Percentiles rank a stretch among this genome's conserved stretches.
phyloP scores from a whole-genome alignment of 2,113 vertebrate species.

The Chamaea fasciata region DNA sequence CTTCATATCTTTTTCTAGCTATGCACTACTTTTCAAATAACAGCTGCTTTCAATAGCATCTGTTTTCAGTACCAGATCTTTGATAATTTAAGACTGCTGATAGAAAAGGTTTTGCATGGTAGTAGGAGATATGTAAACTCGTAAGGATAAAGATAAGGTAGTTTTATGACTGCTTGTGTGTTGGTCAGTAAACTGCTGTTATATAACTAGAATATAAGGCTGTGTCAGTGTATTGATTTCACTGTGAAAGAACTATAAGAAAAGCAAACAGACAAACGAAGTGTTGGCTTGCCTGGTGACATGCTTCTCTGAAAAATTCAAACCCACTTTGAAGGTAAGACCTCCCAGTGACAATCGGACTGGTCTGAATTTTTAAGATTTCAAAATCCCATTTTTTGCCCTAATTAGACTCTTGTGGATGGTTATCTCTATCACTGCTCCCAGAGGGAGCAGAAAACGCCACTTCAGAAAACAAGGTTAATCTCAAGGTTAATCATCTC shows the following conservation, averaged over 20 bases:
- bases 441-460: neutral
- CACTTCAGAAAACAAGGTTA: neutral
- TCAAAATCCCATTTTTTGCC: neutral
- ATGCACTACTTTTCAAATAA: neutral
- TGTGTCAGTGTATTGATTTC: neutral
- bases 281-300: neutral
- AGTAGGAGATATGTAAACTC: neutral
- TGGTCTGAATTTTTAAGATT: neutral
- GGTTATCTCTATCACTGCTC: neutral
- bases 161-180: neutral
- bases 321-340: neutral
- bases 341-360: neutral
- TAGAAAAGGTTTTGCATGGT: neutral
- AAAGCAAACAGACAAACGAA: neutral
- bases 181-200: neutral
- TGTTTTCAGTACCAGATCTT: neutral
- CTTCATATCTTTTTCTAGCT: neutral
- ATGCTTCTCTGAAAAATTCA: neutral
- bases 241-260: neutral
- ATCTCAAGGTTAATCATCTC: neutral
- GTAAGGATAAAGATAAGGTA: neutral
- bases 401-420: neutral
- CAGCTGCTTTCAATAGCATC: neutral
- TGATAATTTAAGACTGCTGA: neutral
- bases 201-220: neutral